phyloP scores from a whole-genome alignment of 2,113 vertebrate genomes.

The Pavo muticus region DNA sequence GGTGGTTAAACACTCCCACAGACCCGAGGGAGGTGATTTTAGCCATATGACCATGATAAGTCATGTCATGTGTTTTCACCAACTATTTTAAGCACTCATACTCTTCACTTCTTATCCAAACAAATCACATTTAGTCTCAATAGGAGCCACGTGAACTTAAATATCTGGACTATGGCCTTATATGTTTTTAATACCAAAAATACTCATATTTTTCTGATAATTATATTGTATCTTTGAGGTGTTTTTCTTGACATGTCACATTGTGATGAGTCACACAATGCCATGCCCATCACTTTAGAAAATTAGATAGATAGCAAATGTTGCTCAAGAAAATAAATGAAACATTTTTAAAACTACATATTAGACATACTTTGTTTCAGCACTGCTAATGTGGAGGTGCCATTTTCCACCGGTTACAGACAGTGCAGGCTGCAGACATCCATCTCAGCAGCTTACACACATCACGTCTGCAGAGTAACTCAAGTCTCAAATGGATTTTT shows the following conservation, averaged over 20 bases:
- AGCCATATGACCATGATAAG: neutral
- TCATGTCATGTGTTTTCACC: neutral
- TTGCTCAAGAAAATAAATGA: neutral
- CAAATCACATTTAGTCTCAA: neutral
- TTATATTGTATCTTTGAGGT: neutral
- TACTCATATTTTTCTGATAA: neutral
- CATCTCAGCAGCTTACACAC: neutral
- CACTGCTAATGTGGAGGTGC: neutral
- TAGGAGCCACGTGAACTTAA: neutral
- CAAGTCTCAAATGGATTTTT: neutral
- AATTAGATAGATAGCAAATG: neutral
- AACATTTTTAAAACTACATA: neutral
- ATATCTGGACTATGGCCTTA: neutral
- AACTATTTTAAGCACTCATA: neutral
- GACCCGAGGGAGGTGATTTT: neutral
- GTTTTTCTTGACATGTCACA: neutral
- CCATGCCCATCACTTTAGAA: neutral
- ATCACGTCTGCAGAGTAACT: neutral
- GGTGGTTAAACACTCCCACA: neutral
- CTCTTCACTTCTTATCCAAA: neutral
- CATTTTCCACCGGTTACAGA: neutral
- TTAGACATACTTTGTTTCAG: neutral
- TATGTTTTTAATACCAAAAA: neutral
- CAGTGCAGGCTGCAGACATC: neutral
- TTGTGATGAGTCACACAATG: neutral